These are phyloP conservation scores for Micronycteris hirsuta DNA, from an alignment of 2,113 vertebrate genomes.

Conservation along the genomic window DNA sequence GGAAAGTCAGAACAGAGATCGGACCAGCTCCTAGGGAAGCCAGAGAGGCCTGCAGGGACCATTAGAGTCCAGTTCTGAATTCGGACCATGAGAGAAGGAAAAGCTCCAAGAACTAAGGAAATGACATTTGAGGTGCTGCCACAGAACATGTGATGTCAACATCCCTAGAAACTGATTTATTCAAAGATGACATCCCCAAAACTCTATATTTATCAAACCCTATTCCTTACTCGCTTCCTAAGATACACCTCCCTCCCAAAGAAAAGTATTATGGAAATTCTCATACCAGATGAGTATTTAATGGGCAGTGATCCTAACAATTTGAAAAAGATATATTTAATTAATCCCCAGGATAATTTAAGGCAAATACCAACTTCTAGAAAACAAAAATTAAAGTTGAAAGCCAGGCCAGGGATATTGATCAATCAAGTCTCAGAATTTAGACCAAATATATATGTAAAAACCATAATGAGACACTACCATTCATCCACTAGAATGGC, in stretches of 20 bases:
- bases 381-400: slow-evolving; percentile 1
- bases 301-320: background rate
- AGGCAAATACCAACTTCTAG: background rate
- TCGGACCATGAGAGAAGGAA: background rate
- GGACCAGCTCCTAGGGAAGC: background rate
- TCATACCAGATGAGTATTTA: background rate
- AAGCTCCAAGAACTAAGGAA: background rate
- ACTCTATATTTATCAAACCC: background rate
- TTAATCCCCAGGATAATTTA: background rate
- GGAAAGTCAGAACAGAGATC: background rate
- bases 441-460: too few relatives aligned
- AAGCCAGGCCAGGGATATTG: background rate
- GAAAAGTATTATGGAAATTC: background rate
- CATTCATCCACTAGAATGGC: background rate
- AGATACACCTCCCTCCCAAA: background rate
- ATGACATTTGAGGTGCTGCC: background rate
- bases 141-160: background rate
- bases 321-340: background rate
- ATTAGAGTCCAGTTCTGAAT: background rate
- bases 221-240: background rate
- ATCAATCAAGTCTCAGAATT: background rate
- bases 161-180: background rate
- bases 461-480: background rate
- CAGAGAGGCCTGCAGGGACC: background rate
- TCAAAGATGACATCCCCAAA: background rate